Evolutionary conservation across 2,113 vertebrate species (phyloP).

Genomic region (Hirundichthys speculiger): DNA sequence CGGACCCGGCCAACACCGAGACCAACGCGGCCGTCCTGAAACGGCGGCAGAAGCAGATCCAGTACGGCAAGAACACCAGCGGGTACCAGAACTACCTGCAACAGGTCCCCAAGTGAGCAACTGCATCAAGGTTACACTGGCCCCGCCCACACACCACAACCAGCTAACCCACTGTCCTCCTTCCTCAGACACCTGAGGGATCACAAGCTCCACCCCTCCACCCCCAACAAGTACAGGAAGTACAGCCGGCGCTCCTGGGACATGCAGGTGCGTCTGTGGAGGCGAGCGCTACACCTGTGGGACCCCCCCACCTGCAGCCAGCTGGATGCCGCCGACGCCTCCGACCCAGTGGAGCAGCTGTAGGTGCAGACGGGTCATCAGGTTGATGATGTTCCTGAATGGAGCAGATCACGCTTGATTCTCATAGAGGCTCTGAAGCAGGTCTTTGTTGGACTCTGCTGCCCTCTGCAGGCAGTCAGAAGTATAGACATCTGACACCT

Average conservation of each 20-base stretch:
- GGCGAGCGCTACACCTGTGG: constrained; percentile 85
- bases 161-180: background rate
- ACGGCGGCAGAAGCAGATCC: constrained; percentile 86
- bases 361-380: constrained; percentile 65
- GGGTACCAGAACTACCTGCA: constrained; percentile 86
- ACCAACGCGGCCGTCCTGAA: constrained; percentile 82
- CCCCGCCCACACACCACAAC: background rate
- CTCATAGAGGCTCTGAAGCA: too few relatives aligned
- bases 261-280: constrained; percentile 88
- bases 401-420: too few relatives aligned
- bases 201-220: constrained; percentile 85
- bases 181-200: constrained; percentile 75
- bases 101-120: constrained; percentile 83
- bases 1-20: constrained; percentile 76
- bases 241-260: constrained; percentile 89
- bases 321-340: constrained; percentile 15
- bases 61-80: constrained; percentile 87
- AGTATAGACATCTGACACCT: too few relatives aligned
- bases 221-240: constrained; percentile 87
- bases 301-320: constrained; percentile 74
- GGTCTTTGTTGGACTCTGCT: too few relatives aligned
- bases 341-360: constrained; percentile 78
- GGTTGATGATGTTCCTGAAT: too few relatives aligned
- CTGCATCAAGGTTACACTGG: background rate
- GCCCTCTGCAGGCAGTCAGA: too few relatives aligned